Evolutionary conservation across 2,888 invertebrate genomes (phyloP), one percentile per base, ranked within the genome.

Genomic region (Pollenia angustigena): DNA sequence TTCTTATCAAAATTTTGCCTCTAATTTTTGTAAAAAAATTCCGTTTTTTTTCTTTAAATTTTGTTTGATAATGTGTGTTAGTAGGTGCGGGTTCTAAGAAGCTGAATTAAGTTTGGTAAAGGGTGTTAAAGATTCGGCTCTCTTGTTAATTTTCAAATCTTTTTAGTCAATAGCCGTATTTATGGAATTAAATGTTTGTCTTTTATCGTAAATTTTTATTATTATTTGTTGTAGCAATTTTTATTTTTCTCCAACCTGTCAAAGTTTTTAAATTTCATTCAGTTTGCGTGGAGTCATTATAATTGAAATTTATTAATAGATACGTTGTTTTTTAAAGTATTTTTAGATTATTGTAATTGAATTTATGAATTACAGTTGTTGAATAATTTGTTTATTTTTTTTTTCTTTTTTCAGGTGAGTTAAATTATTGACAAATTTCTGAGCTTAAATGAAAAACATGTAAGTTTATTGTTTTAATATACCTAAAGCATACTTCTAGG

Each of bases 151-250:
- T 76, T 83, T 58, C 14, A 72, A 72, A 78, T 78, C 50, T 44
- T 62, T 58, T 40, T 74, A 85, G 82, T 82, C 83, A 72, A 71
- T 81, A 81, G 72, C 84, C 72, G 72, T 84, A 81, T 81, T 84
- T 84, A 81, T 66, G 50, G 66, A 81, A 81, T 76, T 81, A 84
- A 78, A 84, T 76, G 66, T 60, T 72, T 68, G 46, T 76, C 72
- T 23, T 87, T 87, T 81, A 72, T 81, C 32, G 76, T 84, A 72
- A 58, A 54, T 32, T 83, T 87, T 81, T 76, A 81, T 87, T 54
- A 64, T 12, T 18, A 44, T 66, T 79, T 82, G 78, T 74, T 46
- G 46, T 14, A 11, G 32, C n/a, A n/a, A n/a, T n/a, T 44, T 7
- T 56, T 44, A 46, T 32, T 16, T 56, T 60, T 50, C 1, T 50